Evolutionary conservation across 2,797 vertebrate species (phyloP).

Genomic region (Phalanger gymnotis): DNA sequence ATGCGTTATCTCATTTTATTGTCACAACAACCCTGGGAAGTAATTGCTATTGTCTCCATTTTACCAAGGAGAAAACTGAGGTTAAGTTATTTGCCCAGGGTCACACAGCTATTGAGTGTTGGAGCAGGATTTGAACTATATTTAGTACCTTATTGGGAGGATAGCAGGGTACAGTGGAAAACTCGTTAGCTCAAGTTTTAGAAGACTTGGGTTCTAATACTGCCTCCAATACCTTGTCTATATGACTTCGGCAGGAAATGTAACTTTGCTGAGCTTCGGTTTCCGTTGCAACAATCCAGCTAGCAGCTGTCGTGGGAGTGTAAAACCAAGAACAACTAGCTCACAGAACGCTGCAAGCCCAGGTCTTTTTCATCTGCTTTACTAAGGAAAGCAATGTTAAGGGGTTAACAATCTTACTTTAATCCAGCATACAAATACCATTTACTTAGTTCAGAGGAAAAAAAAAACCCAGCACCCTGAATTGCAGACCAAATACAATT

Average conservation of each 20-base stretch:
- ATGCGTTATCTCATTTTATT: neutral
- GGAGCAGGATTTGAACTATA: neutral
- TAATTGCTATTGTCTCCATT: neutral
- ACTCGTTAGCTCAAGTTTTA: neutral
- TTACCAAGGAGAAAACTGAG: neutral
- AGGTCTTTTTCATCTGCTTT: too few species aligned
- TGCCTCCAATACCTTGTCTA: neutral
- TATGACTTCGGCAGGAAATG: neutral
- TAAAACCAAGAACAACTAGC: too few species aligned
- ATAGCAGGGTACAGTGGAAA: neutral
- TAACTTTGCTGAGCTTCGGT: neutral
- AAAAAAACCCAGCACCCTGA: too few species aligned
- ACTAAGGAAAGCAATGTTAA: too few species aligned
- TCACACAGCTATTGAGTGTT: neutral
- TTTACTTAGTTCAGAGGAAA: too few species aligned
- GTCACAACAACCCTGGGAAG: neutral
- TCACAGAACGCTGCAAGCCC: too few species aligned
- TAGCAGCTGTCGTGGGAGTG: too few species aligned
- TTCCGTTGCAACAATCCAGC: too few species aligned
- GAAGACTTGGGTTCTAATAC: neutral
- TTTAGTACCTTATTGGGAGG: neutral
- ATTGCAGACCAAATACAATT: too few species aligned
- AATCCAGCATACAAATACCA: too few species aligned
- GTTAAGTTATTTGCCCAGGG: neutral
- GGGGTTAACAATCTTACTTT: too few species aligned